phyloP scores from a whole-genome alignment of 2,888 invertebrate species.

The Tetranychus piercei region DNA sequence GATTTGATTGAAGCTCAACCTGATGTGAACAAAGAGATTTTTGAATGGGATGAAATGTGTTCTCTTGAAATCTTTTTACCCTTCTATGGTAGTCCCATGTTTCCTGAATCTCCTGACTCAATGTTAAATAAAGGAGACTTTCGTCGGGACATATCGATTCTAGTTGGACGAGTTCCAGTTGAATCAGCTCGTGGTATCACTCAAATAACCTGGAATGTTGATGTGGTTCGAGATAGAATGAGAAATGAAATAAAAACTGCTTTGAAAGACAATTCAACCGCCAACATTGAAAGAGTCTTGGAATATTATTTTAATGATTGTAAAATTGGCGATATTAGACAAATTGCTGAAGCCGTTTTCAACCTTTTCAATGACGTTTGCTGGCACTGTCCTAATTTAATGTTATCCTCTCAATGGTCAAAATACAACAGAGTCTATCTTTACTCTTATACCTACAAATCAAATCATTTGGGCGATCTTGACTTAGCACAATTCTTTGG shows the following conservation, averaged over 20 bases:
- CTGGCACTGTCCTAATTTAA: constrained; percentile 17
- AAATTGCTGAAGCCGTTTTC: constrained; percentile 2
- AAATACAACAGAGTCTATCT: constrained; percentile 14
- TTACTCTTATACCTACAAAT: constrained; percentile 14
- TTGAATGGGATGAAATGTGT: not conserved
- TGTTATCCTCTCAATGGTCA: not conserved
- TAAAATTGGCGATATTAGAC: not conserved
- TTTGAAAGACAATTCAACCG: not conserved
- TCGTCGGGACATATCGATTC: not conserved
- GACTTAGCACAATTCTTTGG: constrained; percentile 14
- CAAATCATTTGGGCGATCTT: not conserved
- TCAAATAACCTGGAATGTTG: not conserved
- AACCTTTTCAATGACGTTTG: constrained; percentile 17
- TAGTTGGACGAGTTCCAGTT: constrained; percentile 2
- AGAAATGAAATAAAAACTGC: not conserved
- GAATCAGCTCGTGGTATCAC: not conserved
- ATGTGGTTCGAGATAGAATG: not conserved
- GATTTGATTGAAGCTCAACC: constrained; percentile 3
- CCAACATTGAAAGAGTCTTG: not conserved
- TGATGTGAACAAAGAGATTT: not conserved
- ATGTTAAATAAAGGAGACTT: not conserved
- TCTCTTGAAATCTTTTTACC: not conserved
- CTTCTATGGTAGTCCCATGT: not conserved
- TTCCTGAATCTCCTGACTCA: not conserved
- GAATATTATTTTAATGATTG: not conserved